phyloP scores from a whole-genome alignment of 2,888 invertebrate species.

The Pheosia tremula region DNA sequence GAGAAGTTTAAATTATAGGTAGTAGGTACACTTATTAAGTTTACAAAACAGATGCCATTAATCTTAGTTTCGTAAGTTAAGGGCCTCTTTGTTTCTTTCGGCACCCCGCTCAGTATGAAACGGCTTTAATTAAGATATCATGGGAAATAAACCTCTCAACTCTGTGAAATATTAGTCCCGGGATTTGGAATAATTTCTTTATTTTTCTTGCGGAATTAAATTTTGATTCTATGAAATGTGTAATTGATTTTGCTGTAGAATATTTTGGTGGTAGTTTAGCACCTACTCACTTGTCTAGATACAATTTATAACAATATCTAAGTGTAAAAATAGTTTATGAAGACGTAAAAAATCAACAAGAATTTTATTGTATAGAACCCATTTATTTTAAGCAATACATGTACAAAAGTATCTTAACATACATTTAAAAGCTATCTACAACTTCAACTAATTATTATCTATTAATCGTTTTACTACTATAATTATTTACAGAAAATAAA shows the following conservation, averaged over 20 bases:
- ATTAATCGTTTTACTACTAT: constrained; percentile 34
- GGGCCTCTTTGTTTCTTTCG: constrained; percentile 66
- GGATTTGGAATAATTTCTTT: constrained; percentile 54
- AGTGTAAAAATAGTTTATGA: too few relatives aligned
- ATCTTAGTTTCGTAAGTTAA: constrained; percentile 74
- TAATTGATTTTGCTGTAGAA: neutral
- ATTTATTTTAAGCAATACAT: constrained; percentile 47
- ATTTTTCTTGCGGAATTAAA: constrained; percentile 38
- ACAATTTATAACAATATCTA: too few relatives aligned
- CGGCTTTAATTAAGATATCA: constrained; percentile 78
- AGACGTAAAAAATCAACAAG: too few relatives aligned
- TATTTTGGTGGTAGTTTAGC: too few relatives aligned
- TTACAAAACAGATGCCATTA: constrained; percentile 70
- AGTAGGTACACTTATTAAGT: constrained; percentile 66
- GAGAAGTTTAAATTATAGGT: constrained; percentile 30
- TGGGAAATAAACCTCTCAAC: constrained; percentile 72
- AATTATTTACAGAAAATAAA: constrained; percentile 63
- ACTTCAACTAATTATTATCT: constrained; percentile 41
- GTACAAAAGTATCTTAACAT: constrained; percentile 54
- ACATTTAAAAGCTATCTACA: constrained; percentile 52
- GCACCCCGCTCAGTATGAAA: constrained; percentile 59
- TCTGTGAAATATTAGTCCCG: constrained; percentile 63
- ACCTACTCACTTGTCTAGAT: too few relatives aligned
- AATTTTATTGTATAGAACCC: constrained; percentile 43
- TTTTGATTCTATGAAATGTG: neutral